These are phyloP conservation scores for Dromius quadrimaculatus DNA, from an alignment of 2,888 invertebrate genomes.

Conservation along the genomic window DNA sequence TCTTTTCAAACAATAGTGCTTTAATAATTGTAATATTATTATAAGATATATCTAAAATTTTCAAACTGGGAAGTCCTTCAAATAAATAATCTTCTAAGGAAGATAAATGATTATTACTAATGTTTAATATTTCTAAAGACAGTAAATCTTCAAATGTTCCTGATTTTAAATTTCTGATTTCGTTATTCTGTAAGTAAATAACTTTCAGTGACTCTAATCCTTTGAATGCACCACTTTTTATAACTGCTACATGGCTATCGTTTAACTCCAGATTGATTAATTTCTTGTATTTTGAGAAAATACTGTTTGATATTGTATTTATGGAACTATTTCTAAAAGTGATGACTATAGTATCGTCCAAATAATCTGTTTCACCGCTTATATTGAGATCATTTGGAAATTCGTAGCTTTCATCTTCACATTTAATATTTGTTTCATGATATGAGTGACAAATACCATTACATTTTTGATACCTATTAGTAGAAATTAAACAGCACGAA, in stretches of 20 bases:
- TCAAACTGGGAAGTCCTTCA: constrained; percentile 43
- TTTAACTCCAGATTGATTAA: constrained; percentile 67
- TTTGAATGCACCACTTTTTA: constrained; percentile 65
- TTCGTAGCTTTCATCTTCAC: too few species aligned
- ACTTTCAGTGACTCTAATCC: constrained; percentile 54
- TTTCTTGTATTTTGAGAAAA: constrained; percentile 64
- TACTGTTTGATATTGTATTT: constrained; percentile 46
- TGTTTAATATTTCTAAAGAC: constrained; percentile 25
- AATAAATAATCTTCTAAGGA: constrained; percentile 51
- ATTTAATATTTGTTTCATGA: too few species aligned
- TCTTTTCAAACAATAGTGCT: constrained; percentile 1
- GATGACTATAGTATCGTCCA: too few species aligned
- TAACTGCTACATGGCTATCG: constrained; percentile 21
- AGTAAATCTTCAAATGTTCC: constrained; percentile 41
- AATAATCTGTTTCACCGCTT: too few species aligned
- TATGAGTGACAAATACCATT: background rate
- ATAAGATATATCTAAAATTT: constrained; percentile 46
- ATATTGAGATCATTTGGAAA: too few species aligned
- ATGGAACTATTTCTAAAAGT: constrained; percentile 5
- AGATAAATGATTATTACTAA: constrained; percentile 46
- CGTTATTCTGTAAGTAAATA: constrained; percentile 37
- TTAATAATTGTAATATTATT: constrained; percentile 24
- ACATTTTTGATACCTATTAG: too few species aligned
- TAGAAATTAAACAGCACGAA: too few species aligned
- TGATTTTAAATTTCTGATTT: constrained; percentile 11